Conservation (phyloP, 2,113 vertebrate genomes). For the Leucopsar rothschildi region DNA sequence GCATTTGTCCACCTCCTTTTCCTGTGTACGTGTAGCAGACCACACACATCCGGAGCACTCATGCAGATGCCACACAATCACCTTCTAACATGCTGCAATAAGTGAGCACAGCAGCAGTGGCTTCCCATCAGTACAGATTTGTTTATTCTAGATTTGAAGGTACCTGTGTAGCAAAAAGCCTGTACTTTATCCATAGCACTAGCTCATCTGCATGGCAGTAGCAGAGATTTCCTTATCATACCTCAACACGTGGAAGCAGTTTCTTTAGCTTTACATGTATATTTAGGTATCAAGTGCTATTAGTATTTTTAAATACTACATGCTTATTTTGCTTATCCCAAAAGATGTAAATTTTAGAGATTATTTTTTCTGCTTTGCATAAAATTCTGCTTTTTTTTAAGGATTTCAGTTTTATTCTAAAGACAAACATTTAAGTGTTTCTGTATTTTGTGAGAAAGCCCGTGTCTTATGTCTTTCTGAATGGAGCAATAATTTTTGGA, state of each 20-base stretch:
- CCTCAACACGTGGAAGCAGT: neutral
- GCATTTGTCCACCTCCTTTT: neutral
- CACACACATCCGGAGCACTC: neutral
- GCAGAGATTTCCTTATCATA: neutral
- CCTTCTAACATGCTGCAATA: neutral
- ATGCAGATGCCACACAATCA: accelerated
- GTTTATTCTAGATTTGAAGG: neutral
- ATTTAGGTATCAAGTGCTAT: neutral
- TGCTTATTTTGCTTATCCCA: neutral
- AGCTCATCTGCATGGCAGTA: neutral
- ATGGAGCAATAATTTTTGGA: neutral
- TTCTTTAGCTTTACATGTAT: neutral
- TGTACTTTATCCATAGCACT: neutral
- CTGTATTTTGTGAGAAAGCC: neutral
- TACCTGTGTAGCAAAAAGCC: neutral
- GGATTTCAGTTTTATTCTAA: neutral
- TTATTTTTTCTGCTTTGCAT: neutral
- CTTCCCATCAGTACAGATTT: neutral
- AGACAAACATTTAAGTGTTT: neutral
- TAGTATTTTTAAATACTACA: neutral
- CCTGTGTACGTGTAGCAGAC: neutral
- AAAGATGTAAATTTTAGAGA: neutral
- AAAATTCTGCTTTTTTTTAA: neutral
- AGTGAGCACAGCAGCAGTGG: neutral
- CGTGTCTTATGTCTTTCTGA: accelerated